These are phyloP conservation scores for Gobio gobio DNA, from an alignment of 2,113 vertebrate species.

Conservation along the genomic window DNA sequence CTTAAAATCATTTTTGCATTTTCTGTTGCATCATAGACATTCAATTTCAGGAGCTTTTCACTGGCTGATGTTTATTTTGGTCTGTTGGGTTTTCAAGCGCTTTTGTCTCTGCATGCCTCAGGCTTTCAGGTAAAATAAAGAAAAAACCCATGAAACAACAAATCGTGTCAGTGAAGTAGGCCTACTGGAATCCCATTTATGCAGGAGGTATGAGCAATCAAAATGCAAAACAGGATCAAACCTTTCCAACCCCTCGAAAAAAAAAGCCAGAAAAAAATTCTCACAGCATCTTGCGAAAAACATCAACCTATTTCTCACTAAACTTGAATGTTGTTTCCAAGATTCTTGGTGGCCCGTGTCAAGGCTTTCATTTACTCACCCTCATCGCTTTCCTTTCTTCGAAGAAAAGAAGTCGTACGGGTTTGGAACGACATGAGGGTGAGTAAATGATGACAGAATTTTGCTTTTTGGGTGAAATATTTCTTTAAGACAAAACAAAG, in stretches of 20 bases:
- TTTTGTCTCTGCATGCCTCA: background rate
- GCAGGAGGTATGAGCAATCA: slow-evolving; percentile 71
- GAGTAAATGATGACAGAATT: background rate
- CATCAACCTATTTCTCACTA: slow-evolving; percentile 72
- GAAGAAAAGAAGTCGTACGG: background rate
- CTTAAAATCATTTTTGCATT: slow-evolving; percentile 29
- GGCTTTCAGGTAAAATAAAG: background rate
- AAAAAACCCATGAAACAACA: background rate
- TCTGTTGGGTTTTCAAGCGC: background rate
- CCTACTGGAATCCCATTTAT: slow-evolving; percentile 66
- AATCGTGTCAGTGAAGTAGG: slow-evolving; percentile 56
- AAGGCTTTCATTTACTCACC: background rate
- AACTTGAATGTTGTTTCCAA: slow-evolving; percentile 61
- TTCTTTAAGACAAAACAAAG: background rate
- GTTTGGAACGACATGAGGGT: background rate
- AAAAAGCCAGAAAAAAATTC: slow-evolving; percentile 63
- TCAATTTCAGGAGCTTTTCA: slow-evolving; percentile 21
- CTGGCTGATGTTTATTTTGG: slow-evolving; percentile 1
- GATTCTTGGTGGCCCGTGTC: background rate
- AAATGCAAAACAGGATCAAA: slow-evolving; percentile 77
- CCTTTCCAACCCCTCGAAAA: slow-evolving; percentile 61
- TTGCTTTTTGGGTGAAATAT: background rate
- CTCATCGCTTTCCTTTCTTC: background rate
- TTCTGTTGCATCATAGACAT: background rate
- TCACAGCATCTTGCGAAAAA: slow-evolving; percentile 60